A percentile compares a stretch with the other conserved stretches of the same genome.
Conservation (phyloP, 2,888 invertebrate genomes). For the Nysson spinosus region DNA sequence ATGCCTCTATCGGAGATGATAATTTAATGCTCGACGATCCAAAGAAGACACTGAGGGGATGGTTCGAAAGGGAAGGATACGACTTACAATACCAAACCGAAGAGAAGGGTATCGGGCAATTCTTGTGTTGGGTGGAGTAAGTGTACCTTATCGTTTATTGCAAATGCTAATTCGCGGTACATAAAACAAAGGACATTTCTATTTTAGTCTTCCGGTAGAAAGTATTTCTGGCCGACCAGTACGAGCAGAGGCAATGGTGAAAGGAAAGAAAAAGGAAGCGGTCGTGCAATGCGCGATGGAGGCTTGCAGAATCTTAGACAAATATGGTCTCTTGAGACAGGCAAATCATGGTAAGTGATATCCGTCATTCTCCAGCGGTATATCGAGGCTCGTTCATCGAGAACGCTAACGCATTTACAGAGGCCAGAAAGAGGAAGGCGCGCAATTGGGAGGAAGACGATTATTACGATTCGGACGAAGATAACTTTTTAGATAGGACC, state of each 20-base stretch:
- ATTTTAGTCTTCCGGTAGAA: conserved; percentile 87
- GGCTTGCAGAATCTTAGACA: conserved; percentile 94
- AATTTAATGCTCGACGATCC: conserved; percentile 96
- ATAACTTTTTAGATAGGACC: conserved; percentile 96
- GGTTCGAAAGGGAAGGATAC: conserved; percentile 94
- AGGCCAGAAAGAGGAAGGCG: conserved; percentile 88
- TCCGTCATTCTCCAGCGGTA: too few species aligned
- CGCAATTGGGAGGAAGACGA: conserved; percentile 92
- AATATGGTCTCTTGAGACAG: conserved; percentile 90
- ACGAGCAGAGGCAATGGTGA: conserved; percentile 90
- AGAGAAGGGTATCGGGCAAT: conserved; percentile 92
- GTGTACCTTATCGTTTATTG: too few species aligned
- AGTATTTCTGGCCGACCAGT: conserved; percentile 86
- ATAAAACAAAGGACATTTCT: too few species aligned
- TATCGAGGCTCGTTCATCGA: too few species aligned
- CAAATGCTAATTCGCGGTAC: too few species aligned
- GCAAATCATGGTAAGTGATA: conserved; percentile 91
- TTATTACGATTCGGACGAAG: conserved; percentile 96
- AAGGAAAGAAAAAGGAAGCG: conserved; percentile 96
- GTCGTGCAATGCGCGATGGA: conserved; percentile 95
- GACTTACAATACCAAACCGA: conserved; percentile 92
- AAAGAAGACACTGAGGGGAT: conserved; percentile 94
- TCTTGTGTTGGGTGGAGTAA: conserved; percentile 86
- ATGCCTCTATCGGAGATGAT: conserved; percentile 89
- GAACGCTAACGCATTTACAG: too few species aligned